Evolutionary conservation across 2,797 vertebrate species (phyloP).

Genomic region (Acipenser oxyrinchus): DNA sequence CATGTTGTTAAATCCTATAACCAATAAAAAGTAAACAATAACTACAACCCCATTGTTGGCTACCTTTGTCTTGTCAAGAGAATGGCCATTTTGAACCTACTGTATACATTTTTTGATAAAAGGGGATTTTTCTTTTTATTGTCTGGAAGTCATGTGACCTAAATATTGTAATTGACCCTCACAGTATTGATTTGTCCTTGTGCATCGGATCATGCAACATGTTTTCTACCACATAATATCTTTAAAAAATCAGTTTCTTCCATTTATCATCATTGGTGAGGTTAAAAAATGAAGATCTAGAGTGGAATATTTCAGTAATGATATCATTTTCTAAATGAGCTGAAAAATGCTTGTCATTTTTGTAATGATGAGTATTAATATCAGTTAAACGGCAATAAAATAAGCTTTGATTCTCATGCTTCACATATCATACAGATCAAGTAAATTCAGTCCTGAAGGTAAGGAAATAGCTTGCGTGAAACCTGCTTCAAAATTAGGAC

Average conservation of each 20-base stretch:
- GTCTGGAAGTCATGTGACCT: constrained; percentile 63
- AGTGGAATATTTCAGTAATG: constrained; percentile 43
- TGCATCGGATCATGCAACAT: constrained; percentile 49
- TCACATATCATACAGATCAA: constrained; percentile 13
- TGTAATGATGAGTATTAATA: constrained; percentile 60
- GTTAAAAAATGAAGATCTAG: constrained; percentile 39
- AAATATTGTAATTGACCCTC: constrained; percentile 73
- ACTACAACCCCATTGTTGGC: constrained; percentile 24
- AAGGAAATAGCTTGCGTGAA: constrained; percentile 40
- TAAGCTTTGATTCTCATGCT: constrained; percentile 18
- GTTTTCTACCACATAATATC: constrained; percentile 64
- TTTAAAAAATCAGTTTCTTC: constrained; percentile 51
- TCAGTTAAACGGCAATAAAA: constrained; percentile 52
- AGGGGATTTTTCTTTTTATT: constrained; percentile 46
- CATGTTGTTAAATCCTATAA: neutral
- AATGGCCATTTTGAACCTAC: constrained; percentile 33
- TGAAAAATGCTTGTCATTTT: constrained; percentile 51
- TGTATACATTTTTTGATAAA: constrained; percentile 52
- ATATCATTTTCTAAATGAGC: constrained; percentile 48
- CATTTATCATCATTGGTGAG: constrained; percentile 44
- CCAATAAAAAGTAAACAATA: neutral
- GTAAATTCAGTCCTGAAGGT: constrained; percentile 22
- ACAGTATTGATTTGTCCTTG: constrained; percentile 60
- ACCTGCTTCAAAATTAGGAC: constrained; percentile 54
- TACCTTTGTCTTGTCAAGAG: constrained; percentile 20